These are phyloP conservation scores for Drosophila birchii DNA, from an alignment of 2,888 invertebrate species.

Conservation along the genomic window DNA sequence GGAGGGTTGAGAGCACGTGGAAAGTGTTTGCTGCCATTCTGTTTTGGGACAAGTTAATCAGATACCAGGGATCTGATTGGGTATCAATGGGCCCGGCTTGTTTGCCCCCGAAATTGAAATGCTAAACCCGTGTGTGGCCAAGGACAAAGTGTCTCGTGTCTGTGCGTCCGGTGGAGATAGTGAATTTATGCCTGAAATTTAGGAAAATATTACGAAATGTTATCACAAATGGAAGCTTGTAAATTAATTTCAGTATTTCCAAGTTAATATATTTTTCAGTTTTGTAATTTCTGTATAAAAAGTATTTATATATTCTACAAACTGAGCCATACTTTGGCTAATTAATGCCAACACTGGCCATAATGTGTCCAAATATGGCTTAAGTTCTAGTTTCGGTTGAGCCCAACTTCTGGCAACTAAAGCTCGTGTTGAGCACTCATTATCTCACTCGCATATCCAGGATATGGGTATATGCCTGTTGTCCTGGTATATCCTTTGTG, in stretches of 20 bases:
- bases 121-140: conserved; percentile 15
- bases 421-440: conserved; percentile 39
- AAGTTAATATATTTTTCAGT: not conserved
- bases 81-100: conserved; percentile 23
- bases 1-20: not conserved
- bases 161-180: not conserved
- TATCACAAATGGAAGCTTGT: not conserved
- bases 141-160: not conserved
- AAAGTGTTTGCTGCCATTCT: conserved; percentile 31
- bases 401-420: conserved; percentile 12
- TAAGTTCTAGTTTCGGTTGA: not conserved
- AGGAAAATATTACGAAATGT: not conserved
- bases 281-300: not conserved
- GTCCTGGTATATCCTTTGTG: conserved; percentile 26
- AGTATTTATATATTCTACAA: not conserved
- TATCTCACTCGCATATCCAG: conserved; percentile 21
- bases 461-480: conserved; percentile 1
- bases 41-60: conserved; percentile 40
- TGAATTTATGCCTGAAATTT: not conserved
- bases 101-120: conserved; percentile 33
- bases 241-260: not conserved
- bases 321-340: conserved; percentile 13
- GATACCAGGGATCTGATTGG: conserved; percentile 25
- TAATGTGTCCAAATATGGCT: conserved; percentile 13
- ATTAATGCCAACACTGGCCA: conserved; percentile 7